A percentile compares a stretch with the other conserved stretches of the same genome.
Conservation (phyloP, 2,797 vertebrate species). For the Acipenser ruthenus region DNA sequence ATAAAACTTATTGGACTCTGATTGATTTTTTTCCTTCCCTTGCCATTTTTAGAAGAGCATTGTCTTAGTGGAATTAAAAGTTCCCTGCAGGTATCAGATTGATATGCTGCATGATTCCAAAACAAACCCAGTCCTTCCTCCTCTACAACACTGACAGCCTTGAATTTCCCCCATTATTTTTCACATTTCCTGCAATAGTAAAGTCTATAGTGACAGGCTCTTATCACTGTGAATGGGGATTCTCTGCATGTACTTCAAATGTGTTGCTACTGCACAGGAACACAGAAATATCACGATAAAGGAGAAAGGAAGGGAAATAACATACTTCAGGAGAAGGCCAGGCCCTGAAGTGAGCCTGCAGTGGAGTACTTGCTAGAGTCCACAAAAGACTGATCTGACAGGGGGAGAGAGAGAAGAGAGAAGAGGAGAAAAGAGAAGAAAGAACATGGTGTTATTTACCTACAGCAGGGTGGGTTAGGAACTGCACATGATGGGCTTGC, state of each 20-base stretch:
- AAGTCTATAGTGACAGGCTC: neutral
- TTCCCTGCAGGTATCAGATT: conserved; percentile 10
- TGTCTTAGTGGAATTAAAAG: conserved; percentile 46
- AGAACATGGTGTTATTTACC: conserved; percentile 18
- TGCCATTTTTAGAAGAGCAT: conserved; percentile 64
- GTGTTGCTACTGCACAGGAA: neutral
- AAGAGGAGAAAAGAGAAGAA: conserved; percentile 51
- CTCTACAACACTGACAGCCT: neutral
- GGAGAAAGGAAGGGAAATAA: conserved; percentile 50
- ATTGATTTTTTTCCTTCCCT: conserved; percentile 57
- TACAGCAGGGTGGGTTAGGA: no score
- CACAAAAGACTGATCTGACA: conserved; percentile 84
- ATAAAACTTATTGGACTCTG: conserved; percentile 59
- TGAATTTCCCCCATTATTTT: neutral
- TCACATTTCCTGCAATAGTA: neutral
- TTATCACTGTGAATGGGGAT: no score
- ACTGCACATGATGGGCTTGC: no score
- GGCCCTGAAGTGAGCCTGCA: conserved; percentile 82
- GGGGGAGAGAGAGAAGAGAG: conserved; percentile 45
- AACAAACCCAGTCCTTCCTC: neutral
- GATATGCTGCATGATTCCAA: neutral
- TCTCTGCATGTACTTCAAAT: neutral
- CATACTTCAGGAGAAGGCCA: conserved; percentile 88
- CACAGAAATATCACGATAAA: conserved; percentile 39
- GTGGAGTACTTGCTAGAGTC: conserved; percentile 84